Evolutionary conservation across 2,888 invertebrate species (phyloP).

Genomic region (Polietes domitor): DNA sequence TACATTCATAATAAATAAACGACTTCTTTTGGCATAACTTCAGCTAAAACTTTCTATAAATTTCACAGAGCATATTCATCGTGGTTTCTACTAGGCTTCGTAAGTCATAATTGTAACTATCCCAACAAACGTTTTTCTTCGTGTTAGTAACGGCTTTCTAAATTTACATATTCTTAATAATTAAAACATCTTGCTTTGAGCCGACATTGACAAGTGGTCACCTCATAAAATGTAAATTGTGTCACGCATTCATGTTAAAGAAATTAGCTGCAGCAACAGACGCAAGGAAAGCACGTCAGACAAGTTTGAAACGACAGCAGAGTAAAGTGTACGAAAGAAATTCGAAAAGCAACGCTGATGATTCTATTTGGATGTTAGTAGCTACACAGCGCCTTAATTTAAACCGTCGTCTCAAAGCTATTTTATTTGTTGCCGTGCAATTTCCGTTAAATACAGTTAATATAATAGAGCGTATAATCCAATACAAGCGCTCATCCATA

Average conservation of each 20-base stretch:
- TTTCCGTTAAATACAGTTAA: slow-evolving; percentile 65
- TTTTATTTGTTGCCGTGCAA: slow-evolving; percentile 44
- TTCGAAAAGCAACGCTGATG: slow-evolving; percentile 21
- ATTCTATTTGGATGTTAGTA: slow-evolving; percentile 25
- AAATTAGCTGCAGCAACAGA: slow-evolving; percentile 24
- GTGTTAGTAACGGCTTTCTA: slow-evolving; percentile 72
- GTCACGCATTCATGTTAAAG: slow-evolving; percentile 68
- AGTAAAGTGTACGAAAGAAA: slow-evolving; percentile 13
- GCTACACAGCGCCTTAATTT: slow-evolving; percentile 27
- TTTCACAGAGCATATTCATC: no score
- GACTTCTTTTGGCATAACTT: no score
- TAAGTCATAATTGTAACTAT: no score
- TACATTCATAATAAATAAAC: no score
- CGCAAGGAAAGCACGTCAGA: slow-evolving; percentile 42
- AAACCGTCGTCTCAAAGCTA: slow-evolving; percentile 8
- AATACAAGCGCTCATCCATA: slow-evolving; percentile 20
- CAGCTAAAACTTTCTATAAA: no score
- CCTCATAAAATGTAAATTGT: slow-evolving; percentile 66
- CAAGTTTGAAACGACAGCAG: slow-evolving; percentile 20
- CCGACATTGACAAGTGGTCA: slow-evolving; percentile 29
- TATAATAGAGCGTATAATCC: slow-evolving; percentile 44
- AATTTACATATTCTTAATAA: slow-evolving; percentile 76
- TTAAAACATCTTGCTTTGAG: slow-evolving; percentile 58
- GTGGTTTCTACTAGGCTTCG: no score
- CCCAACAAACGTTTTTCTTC: not conserved